Base-by-base conservation (phyloP, 2,888 invertebrate genomes). In the Julus scanicus region DNA sequence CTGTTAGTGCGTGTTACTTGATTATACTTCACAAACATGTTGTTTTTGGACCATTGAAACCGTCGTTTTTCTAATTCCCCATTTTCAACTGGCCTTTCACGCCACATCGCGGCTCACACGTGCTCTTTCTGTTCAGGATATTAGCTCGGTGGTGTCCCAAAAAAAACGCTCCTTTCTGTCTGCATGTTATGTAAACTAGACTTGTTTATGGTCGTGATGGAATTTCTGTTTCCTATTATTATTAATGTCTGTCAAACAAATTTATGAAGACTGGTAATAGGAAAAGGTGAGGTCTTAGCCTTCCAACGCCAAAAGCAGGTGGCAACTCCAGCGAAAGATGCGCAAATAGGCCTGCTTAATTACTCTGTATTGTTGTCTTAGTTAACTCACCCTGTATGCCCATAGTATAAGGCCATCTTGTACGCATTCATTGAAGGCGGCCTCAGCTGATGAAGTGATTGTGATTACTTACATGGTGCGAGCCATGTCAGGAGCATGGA, bases 171-270 rank as follows among this genome's bases (percentile, higher is more conserved):
- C 71, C 71, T 71, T 71, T 71, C 29, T n/a, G 71, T 71, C 71
- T 71, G 29, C 71, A 29, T 71, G 71, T 71, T 71, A 71, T 71
- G 71, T 71, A 71, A 71, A 71, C 71, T 71, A 71, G 71, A 71
- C 71, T 71, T 71, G 71, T 71, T 71, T 71, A 71, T 71, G 20
- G 71, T 71, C 71, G 71, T 71, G 71, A 71, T 71, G 71, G 71
- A 71, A 71, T 71, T 71, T 71, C 71, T 71, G 71, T 71, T 71
- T 71, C 71, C 71, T 71, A 71, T 71, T 71, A 71, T 71, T 71
- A 71, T 71, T 71, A 71, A 71, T 71, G 71, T 71, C 71, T 71
- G 71, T 71, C 71, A 71, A 71, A 71, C 71, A 71, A 71, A 71
- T 71, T 71, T 71, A 71, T 71, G 71, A 29, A 71, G 71, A 71